These are phyloP conservation scores for Diprion similis DNA, from an alignment of 1,140 invertebrate genomes.

Conservation along the genomic window DNA sequence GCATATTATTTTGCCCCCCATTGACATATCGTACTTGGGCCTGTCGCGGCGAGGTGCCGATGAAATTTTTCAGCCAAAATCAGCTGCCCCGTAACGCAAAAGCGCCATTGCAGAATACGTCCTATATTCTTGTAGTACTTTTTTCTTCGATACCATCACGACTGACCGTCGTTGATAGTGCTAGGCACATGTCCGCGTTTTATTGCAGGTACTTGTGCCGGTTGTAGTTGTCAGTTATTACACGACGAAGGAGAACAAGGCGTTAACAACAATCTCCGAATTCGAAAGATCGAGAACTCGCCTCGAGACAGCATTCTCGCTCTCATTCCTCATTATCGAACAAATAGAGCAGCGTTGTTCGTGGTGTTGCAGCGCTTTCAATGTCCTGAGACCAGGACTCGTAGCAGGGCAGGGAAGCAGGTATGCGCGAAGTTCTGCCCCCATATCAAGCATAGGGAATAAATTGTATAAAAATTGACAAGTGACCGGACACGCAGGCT, in stretches of 20 bases:
- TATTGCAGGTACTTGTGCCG: neutral
- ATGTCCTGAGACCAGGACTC: no score
- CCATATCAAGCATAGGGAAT: neutral
- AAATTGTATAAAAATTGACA: neutral
- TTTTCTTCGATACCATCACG: neutral
- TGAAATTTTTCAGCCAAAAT: neutral
- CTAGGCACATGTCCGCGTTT: neutral
- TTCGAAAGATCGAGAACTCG: neutral
- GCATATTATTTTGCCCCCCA: neutral
- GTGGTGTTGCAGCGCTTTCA: no score
- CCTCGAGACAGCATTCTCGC: neutral
- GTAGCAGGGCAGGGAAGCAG: no score
- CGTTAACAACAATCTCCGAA: neutral
- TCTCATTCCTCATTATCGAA: no score
- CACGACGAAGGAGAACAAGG: neutral
- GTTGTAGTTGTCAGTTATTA: no score
- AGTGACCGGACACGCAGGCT: neutral
- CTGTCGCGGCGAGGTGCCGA: neutral
- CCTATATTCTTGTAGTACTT: neutral
- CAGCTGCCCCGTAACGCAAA: neutral
- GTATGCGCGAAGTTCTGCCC: no score
- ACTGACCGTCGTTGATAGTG: neutral
- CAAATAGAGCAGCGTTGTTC: no score
- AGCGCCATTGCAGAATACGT: neutral
- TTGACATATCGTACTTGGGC: neutral